Evolutionary conservation across 2,113 vertebrate species (phyloP).

Genomic region (Opisthocomus hoazin): DNA sequence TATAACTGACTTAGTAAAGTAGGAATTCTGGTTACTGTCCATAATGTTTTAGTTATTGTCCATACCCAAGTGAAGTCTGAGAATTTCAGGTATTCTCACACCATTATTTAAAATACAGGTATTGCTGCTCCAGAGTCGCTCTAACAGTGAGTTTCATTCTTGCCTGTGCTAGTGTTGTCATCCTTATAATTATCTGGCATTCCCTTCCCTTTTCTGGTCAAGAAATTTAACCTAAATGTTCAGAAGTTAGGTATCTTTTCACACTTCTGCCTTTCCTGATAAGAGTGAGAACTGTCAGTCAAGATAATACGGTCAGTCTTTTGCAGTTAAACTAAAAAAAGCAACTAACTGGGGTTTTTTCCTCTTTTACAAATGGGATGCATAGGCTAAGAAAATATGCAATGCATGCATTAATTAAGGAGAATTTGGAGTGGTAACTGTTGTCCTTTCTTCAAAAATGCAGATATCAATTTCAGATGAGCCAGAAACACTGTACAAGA

Average conservation of each 20-base stretch:
- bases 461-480: constrained; percentile 87
- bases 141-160: background rate
- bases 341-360: background rate
- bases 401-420: background rate
- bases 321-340: background rate
- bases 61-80: background rate
- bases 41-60: background rate
- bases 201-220: background rate
- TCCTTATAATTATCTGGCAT: background rate
- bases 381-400: background rate
- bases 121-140: background rate
- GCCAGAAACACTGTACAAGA: constrained; percentile 86
- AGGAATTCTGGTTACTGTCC: background rate
- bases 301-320: background rate
- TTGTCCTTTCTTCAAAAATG: constrained; percentile 16
- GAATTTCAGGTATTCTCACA: background rate
- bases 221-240: background rate
- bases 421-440: background rate
- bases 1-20: background rate
- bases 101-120: background rate
- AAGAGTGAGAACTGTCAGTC: background rate
- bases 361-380: background rate
- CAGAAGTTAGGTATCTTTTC: background rate
- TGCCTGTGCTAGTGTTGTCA: background rate
- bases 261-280: background rate